These are phyloP conservation scores for Oncorhynchus nerka DNA, from an alignment of 2,113 vertebrate species.

Conservation along the genomic window DNA sequence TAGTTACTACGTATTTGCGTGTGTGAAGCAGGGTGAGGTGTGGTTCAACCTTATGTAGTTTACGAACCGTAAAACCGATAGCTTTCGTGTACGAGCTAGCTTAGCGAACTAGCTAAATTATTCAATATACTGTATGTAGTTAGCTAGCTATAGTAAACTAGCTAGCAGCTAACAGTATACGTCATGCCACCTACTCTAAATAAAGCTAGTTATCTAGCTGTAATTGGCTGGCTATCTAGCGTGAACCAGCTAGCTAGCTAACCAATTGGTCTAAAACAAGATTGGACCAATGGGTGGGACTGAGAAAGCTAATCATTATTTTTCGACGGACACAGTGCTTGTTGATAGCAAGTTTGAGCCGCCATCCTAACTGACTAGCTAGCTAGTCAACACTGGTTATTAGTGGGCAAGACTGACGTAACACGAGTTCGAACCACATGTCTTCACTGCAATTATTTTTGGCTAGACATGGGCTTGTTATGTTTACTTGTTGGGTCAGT, in stretches of 20 bases:
- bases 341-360: neutral
- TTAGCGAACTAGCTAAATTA: no score
- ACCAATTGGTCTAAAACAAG: no score
- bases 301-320: neutral
- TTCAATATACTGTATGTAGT: no score
- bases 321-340: neutral
- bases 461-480: constrained; percentile 1
- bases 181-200: no score
- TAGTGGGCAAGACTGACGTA: constrained; percentile 54
- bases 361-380: neutral
- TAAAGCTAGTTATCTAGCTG: neutral
- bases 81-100: no score
- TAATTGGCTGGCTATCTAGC: neutral
- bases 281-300: no score
- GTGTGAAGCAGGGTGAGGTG: no score
- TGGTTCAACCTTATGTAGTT: no score
- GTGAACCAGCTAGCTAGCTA: neutral
- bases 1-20: no score
- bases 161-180: neutral
- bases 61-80: no score
- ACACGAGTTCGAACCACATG: constrained; percentile 35
- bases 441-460: constrained; percentile 27
- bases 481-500: neutral
- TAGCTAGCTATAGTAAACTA: neutral
- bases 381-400: constrained; percentile 50